Evolutionary conservation across 1,140 invertebrate species (phyloP).

Genomic region (Caerostris darwini): DNA sequence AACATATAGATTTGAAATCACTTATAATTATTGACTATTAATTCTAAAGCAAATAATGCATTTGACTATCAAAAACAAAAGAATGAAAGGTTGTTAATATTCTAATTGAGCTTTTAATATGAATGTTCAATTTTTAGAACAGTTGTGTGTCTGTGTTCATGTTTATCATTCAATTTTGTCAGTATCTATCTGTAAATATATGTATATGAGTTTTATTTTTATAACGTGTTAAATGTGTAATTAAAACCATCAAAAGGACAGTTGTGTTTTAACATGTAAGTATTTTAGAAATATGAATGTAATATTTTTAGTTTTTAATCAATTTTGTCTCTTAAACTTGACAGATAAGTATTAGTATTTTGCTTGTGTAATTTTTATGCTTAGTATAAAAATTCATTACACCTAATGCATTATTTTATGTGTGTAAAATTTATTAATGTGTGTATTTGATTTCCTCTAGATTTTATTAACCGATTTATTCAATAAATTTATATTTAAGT

Average conservation of each 20-base stretch:
- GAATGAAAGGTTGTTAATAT: slow-evolving; percentile 59
- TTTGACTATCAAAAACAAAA: slow-evolving; percentile 69
- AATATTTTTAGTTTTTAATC: not conserved
- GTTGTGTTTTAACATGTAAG: not conserved
- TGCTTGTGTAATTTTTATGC: no score
- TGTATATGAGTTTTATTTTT: slow-evolving; percentile 76
- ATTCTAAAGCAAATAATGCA: slow-evolving; percentile 12
- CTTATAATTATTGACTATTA: no score
- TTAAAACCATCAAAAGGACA: not conserved
- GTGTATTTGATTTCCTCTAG: no score
- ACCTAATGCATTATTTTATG: no score
- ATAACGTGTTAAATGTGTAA: slow-evolving; percentile 34
- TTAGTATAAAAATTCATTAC: no score
- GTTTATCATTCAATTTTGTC: slow-evolving; percentile 49
- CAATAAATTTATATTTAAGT: no score
- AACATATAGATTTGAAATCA: not conserved
- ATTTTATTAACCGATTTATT: no score
- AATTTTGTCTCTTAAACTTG: not conserved
- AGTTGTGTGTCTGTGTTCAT: slow-evolving; percentile 60
- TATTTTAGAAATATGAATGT: slow-evolving; percentile 13
- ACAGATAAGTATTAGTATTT: no score
- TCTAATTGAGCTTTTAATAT: slow-evolving; percentile 73
- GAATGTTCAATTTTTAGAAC: slow-evolving; percentile 57
- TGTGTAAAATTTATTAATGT: no score
- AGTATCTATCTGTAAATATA: slow-evolving; percentile 59